Conservation (phyloP, 2,113 vertebrate genomes). For the Bubalus kerabau region DNA sequence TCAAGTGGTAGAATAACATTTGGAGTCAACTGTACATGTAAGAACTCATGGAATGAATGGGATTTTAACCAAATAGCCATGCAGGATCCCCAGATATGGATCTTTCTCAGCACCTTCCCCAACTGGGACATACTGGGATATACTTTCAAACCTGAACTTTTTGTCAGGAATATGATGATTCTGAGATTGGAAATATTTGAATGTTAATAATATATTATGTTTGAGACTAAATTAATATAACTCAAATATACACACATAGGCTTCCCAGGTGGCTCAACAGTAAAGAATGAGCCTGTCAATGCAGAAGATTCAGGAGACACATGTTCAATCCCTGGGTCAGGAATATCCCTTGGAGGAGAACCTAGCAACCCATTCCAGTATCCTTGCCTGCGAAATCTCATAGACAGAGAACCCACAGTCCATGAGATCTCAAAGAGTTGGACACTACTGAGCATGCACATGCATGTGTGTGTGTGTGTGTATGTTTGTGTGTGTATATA, state of each 20-base stretch:
- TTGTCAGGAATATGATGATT: background rate
- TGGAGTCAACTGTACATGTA: background rate
- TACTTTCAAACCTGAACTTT: background rate
- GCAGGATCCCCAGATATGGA: background rate
- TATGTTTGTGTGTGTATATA: background rate
- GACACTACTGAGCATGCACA: background rate
- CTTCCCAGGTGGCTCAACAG: background rate
- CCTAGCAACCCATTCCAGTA: background rate
- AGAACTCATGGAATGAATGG: background rate
- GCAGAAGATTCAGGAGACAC: background rate
- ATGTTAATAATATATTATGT: background rate
- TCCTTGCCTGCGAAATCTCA: background rate
- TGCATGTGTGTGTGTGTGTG: background rate
- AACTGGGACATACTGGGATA: background rate
- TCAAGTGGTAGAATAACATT: background rate
- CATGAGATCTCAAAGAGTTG: background rate
- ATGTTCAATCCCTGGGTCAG: background rate
- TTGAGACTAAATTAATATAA: background rate
- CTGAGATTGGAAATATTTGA: background rate
- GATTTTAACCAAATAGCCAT: background rate
- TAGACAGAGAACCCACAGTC: background rate
- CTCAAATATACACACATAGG: background rate
- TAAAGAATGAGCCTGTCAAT: background rate
- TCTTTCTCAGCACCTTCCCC: background rate
- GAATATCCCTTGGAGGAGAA: background rate